A percentile compares a stretch with the other conserved stretches of the same genome.
Evolutionary conservation across 2,113 vertebrate genomes (phyloP).

Genomic region (Corapipo altera): DNA sequence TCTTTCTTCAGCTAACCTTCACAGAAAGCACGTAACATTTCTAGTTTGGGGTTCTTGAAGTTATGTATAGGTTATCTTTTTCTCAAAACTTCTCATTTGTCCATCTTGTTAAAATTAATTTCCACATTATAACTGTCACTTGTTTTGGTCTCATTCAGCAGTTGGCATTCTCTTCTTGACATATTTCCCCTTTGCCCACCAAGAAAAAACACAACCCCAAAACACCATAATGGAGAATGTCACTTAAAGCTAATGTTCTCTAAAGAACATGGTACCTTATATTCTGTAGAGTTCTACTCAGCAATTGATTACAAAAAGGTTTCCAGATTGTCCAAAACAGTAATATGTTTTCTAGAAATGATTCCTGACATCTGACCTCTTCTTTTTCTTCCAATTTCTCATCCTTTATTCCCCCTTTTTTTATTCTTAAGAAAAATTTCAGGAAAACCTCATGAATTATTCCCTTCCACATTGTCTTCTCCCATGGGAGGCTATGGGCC

Average conservation of each 20-base stretch:
- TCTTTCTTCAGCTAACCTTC: neutral
- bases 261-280: neutral
- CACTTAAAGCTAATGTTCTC: neutral
- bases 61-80: neutral
- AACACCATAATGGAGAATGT: neutral
- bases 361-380: neutral
- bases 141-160: neutral
- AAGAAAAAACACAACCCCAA: neutral
- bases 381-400: neutral
- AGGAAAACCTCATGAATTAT: neutral
- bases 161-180: neutral
- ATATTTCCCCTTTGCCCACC: accelerated
- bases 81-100: neutral
- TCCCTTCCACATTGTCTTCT: neutral
- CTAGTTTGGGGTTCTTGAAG: neutral
- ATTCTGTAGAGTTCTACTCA: neutral
- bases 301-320: neutral
- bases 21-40: neutral
- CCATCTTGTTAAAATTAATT: neutral
- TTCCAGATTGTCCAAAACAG: neutral
- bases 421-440: neutral
- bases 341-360: neutral
- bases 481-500: neutral
- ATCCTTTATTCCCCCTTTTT: neutral
- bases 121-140: neutral